Conservation (phyloP, 2,797 vertebrate species). For the Octomys mimax region DNA sequence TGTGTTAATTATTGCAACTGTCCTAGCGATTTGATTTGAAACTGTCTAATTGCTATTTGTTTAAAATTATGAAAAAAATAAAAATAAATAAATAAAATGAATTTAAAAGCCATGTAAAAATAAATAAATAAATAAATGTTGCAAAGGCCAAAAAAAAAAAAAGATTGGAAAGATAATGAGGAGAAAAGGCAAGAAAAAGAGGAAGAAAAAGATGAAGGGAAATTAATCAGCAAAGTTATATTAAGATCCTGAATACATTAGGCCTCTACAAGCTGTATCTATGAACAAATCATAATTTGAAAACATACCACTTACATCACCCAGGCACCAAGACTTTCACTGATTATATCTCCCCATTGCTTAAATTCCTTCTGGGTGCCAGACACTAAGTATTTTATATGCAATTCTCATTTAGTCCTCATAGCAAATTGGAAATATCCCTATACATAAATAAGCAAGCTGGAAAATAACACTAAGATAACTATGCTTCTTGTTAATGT, state of each 20-base stretch:
- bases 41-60: too few relatives aligned
- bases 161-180: neutral
- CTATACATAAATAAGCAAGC: neutral
- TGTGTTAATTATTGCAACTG: too few relatives aligned
- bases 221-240: slow-evolving; percentile 37
- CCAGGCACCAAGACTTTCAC: slow-evolving; percentile 19
- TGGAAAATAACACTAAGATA: slow-evolving; percentile 37
- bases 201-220: neutral
- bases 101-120: too few relatives aligned
- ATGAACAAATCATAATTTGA: slow-evolving; percentile 33
- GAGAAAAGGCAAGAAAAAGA: neutral
- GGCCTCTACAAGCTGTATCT: neutral
- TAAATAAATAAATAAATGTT: too few relatives aligned
- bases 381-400: slow-evolving; percentile 41
- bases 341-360: slow-evolving; percentile 8
- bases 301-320: slow-evolving; percentile 24
- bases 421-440: slow-evolving; percentile 18
- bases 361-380: slow-evolving; percentile 17
- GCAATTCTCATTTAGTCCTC: slow-evolving; percentile 27
- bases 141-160: too few relatives aligned
- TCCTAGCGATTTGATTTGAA: too few relatives aligned
- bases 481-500: neutral
- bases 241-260: slow-evolving; percentile 33
- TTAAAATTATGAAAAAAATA: too few relatives aligned
- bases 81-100: too few relatives aligned